These are phyloP conservation scores for Edolisoma coerulescens DNA, from an alignment of 2,113 vertebrate species.

Conservation along the genomic window DNA sequence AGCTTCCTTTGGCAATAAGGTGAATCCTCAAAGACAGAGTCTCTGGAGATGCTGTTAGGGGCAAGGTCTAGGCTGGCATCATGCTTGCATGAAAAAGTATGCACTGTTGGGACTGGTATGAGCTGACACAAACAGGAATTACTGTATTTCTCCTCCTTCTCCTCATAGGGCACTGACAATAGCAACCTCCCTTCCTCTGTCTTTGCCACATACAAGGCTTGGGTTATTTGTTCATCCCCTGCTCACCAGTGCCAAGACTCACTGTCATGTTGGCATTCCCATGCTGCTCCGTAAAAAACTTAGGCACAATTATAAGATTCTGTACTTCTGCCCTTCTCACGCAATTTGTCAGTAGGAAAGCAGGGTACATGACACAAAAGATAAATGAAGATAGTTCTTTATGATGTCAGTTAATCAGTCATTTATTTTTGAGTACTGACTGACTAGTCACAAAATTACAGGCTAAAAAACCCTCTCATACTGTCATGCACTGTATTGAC, in stretches of 20 bases:
- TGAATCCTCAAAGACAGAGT: background rate
- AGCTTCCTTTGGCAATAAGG: background rate
- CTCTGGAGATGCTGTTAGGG: background rate
- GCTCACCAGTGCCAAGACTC: rapidly evolving
- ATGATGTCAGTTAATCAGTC: background rate
- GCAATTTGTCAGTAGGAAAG: background rate
- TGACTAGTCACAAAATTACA: background rate
- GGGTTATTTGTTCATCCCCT: background rate
- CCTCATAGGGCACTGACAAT: rapidly evolving
- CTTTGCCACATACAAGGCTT: rapidly evolving
- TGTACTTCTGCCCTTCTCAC: background rate
- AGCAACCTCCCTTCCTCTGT: background rate
- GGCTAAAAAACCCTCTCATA: background rate
- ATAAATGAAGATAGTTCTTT: background rate
- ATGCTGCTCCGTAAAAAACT: background rate
- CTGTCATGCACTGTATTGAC: background rate
- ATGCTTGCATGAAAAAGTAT: rapidly evolving
- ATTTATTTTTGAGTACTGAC: background rate
- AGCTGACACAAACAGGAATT: background rate
- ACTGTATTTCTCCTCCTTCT: background rate
- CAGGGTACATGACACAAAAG: background rate
- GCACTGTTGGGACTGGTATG: rapidly evolving
- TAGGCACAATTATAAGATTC: background rate
- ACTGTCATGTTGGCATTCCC: rapidly evolving
- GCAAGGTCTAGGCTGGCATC: background rate